Evolutionary conservation across 2,113 vertebrate genomes (phyloP).

Genomic region (Sturnus vulgaris): DNA sequence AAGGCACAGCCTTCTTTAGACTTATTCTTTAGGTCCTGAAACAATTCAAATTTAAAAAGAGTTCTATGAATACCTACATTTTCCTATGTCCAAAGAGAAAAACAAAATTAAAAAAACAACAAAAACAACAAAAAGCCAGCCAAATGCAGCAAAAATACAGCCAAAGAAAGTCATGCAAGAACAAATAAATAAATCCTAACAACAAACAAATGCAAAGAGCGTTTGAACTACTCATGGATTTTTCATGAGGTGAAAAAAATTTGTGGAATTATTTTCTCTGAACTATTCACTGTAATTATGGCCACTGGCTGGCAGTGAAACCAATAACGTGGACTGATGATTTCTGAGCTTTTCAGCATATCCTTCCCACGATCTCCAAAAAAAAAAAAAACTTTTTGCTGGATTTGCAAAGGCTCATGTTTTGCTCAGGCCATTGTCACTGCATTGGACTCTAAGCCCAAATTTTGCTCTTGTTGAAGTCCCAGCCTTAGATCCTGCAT

Average conservation of each 20-base stretch:
- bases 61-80: neutral
- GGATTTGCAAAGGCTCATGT: neutral
- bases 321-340: neutral
- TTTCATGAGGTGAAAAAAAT: conserved; percentile 1
- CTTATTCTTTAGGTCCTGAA: neutral
- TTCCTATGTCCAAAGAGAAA: neutral
- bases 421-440: neutral
- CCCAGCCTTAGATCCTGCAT: neutral
- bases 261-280: neutral
- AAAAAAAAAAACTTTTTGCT: neutral
- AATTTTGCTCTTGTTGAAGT: neutral
- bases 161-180: neutral
- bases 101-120: no score
- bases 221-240: neutral
- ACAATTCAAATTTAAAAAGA: neutral
- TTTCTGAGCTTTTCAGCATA: neutral
- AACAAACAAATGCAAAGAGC: neutral
- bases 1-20: neutral
- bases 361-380: neutral
- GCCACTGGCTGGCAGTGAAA: neutral
- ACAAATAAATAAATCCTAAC: neutral
- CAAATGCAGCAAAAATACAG: neutral
- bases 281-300: conserved; percentile 1
- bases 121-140: neutral
- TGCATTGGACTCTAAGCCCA: neutral